Conservation (phyloP, 2,888 invertebrate genomes). For the Hedya salicella region DNA sequence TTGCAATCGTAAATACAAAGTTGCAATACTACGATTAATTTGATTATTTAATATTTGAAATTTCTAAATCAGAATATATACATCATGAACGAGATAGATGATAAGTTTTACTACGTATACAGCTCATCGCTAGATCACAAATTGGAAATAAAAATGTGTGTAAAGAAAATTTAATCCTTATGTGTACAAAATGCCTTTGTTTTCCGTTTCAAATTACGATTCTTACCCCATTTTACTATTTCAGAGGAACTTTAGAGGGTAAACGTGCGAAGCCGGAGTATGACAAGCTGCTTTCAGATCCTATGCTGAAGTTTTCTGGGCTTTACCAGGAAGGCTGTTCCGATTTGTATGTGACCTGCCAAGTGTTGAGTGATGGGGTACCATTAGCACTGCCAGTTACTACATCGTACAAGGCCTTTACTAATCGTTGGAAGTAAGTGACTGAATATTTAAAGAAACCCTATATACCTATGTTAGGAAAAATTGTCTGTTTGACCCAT, state of each 20-base stretch:
- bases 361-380: slow-evolving; percentile 92
- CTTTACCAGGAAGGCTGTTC: slow-evolving; percentile 93
- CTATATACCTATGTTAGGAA: too few species aligned
- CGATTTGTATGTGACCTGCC: slow-evolving; percentile 94
- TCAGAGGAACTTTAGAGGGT: slow-evolving; percentile 96
- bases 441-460: too few species aligned
- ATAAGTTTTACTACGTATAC: slow-evolving; percentile 94
- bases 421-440: slow-evolving; percentile 95
- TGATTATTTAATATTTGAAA: not conserved
- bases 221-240: slow-evolving; percentile 44
- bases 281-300: slow-evolving; percentile 93
- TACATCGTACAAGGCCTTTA: slow-evolving; percentile 96
- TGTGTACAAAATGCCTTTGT: slow-evolving; percentile 23
- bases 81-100: slow-evolving; percentile 89
- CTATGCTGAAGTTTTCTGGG: slow-evolving; percentile 96
- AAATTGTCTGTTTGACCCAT: too few species aligned
- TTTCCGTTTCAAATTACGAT: not conserved
- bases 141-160: slow-evolving; percentile 97
- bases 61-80: not conserved
- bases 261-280: slow-evolving; percentile 94
- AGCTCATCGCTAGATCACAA: slow-evolving; percentile 95
- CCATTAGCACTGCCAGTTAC: slow-evolving; percentile 94
- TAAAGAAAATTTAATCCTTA: slow-evolving; percentile 47
- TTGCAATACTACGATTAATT: not conserved
- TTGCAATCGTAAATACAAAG: not conserved